Evolutionary conservation across 2,113 vertebrate genomes (phyloP), one percentile per base, ranked within the genome.

Genomic region (Cichladusa arquata): DNA sequence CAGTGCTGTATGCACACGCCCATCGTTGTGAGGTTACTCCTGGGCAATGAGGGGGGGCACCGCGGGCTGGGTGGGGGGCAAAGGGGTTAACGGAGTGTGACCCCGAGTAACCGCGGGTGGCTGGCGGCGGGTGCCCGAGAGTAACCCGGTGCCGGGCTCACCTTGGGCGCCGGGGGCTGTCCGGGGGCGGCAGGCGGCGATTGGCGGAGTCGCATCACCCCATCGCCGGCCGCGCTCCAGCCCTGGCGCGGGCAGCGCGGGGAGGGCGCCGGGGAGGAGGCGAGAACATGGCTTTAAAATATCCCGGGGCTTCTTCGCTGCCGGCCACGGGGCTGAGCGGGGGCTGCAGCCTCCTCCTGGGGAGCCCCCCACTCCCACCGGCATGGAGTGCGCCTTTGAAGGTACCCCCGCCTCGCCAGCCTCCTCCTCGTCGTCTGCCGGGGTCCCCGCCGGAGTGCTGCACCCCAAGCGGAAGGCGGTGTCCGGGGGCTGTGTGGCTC

Each of bases 171-270:
- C 69, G 11, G 77, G 97, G 96, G 92, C 87, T 85, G 88, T 33
- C 81, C 47, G 92, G 83, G 84, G 94, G 84, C 62, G 89, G 91
- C 80, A 54, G 94, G 90, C 94, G 97, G 98, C 98, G 98, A 99
- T 99, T 99, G 99, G 99, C 83, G 91, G 92, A 95, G 95, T 96
- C 85, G 64, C 97, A 99, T 99, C 99, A 99, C 99, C 99, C 99
- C 99, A 99, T 98, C 83, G 95, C 97, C 93, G 97, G 98, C 98
- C 96, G 78, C 95, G 97, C 89, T 93, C 88, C 95, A 81, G 93
- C 82, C 69, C 82, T 92, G 95, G 91, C 86, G 54, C 67, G 22
- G 90, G 83, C 78, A 40, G 90, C 64, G 33, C 42, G 64, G 93
- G 93, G 88, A 80, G 94, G 91, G 91, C 48, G 22, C 54, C 15